phyloP scores from a whole-genome alignment of 2,113 vertebrate genomes.

The Verasper variegatus region DNA sequence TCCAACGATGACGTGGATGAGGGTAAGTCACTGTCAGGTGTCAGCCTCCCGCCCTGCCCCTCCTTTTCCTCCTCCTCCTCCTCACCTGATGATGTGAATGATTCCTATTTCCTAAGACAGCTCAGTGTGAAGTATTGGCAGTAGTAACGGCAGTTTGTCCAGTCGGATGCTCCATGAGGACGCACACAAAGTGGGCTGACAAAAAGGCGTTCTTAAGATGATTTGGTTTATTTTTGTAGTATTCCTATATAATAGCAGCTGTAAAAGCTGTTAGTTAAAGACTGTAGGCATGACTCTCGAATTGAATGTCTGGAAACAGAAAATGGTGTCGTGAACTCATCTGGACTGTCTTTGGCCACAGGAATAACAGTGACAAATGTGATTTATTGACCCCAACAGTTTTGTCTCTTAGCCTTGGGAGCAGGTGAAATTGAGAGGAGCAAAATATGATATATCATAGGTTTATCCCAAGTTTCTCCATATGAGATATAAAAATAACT shows the following conservation, averaged over 20 bases:
- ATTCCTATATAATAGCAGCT: not conserved
- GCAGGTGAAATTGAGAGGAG: conserved; percentile 1
- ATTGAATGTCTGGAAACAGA: not conserved
- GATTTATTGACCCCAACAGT: conserved; percentile 9
- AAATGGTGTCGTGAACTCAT: conserved; percentile 4
- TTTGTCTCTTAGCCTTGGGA: not conserved
- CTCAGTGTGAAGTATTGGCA: not conserved
- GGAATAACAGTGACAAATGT: conserved; percentile 24
- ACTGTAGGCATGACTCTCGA: not conserved
- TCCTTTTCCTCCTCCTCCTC: conserved; percentile 33
- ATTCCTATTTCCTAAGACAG: conserved; percentile 34
- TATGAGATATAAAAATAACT: not conserved
- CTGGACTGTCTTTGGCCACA: conserved; percentile 34
- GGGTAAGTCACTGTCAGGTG: conserved; percentile 77
- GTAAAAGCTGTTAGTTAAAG: not conserved
- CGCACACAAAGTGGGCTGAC: not conserved
- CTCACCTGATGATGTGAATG: conserved; percentile 43
- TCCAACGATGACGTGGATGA: conserved; percentile 89
- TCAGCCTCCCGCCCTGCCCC: conserved; percentile 25
- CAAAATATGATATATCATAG: not conserved
- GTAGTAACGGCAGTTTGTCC: not conserved
- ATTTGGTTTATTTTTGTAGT: not conserved
- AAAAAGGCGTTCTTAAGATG: not conserved
- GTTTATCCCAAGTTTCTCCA: not conserved
- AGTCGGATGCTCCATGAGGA: conserved; percentile 2